Evolutionary conservation across 2,113 vertebrate genomes (phyloP).

Genomic region (Platichthys flesus): DNA sequence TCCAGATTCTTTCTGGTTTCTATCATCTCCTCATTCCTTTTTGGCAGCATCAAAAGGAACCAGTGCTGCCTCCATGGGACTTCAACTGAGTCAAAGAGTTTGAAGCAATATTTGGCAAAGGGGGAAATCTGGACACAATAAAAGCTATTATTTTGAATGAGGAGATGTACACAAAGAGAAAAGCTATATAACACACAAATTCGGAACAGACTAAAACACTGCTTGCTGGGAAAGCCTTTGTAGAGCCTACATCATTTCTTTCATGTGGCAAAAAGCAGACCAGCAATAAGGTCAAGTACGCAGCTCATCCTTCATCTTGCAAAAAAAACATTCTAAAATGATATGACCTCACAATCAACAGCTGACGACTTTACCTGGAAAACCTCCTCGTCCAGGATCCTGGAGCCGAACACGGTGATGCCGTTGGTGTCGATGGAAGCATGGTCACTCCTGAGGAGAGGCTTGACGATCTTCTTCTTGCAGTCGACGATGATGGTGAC

Average conservation of each 20-base stretch:
- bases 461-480: constrained; percentile 91
- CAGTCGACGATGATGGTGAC: constrained; percentile 98
- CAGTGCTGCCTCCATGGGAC: neutral
- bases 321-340: neutral
- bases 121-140: neutral
- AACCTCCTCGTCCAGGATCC: constrained; percentile 92
- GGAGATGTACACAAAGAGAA: too few relatives aligned
- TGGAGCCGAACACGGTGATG: constrained; percentile 93
- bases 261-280: too few relatives aligned
- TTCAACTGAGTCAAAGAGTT: neutral
- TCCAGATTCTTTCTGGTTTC: constrained; percentile 25
- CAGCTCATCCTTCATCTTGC: neutral
- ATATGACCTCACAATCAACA: neutral
- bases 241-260: too few relatives aligned
- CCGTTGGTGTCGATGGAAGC: constrained; percentile 88
- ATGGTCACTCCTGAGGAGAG: constrained; percentile 89
- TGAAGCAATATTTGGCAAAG: neutral
- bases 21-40: constrained; percentile 45
- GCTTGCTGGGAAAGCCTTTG: neutral
- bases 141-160: neutral
- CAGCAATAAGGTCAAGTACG: too few relatives aligned
- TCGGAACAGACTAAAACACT: neutral
- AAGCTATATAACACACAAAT: neutral
- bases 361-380: constrained; percentile 88
- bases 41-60: constrained; percentile 27